phyloP scores from a whole-genome alignment of 2,113 vertebrate genomes.

The Corvus hawaiiensis region DNA sequence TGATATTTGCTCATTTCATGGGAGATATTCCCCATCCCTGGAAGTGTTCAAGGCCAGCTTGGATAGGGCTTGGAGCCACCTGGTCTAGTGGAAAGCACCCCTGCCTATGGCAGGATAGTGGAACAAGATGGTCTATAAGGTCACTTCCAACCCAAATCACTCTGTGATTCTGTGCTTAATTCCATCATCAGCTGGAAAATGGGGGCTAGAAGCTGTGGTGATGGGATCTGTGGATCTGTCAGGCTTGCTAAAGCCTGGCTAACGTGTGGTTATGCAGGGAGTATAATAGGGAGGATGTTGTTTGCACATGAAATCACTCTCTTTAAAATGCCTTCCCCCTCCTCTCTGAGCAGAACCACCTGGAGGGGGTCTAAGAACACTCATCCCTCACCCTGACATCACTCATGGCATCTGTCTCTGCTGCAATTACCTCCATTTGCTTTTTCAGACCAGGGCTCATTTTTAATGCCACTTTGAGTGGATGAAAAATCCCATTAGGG shows the following conservation, averaged over 20 bases:
- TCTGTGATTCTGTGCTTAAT: background rate
- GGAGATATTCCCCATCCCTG: background rate
- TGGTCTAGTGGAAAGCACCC: background rate
- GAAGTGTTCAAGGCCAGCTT: background rate
- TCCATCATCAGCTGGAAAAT: background rate
- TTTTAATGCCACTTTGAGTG: fast-evolving
- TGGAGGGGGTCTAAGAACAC: background rate
- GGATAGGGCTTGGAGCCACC: background rate
- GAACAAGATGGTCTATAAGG: background rate
- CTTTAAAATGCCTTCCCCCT: background rate
- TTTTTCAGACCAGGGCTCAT: background rate
- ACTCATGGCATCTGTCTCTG: background rate
- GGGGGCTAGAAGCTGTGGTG: background rate
- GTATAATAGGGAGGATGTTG: background rate
- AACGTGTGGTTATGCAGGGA: background rate
- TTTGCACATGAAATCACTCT: background rate
- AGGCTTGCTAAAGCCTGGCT: background rate
- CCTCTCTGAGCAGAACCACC: background rate
- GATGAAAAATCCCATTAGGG: background rate
- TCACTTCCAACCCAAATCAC: background rate
- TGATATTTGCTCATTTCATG: fast-evolving
- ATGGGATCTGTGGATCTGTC: background rate
- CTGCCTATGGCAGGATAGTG: background rate
- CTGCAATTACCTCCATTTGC: background rate
- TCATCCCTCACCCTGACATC: background rate